Evolutionary conservation across 64 coral and sea anemone species (phyloP).

Genomic region (Stichodactyla mertensii): DNA sequence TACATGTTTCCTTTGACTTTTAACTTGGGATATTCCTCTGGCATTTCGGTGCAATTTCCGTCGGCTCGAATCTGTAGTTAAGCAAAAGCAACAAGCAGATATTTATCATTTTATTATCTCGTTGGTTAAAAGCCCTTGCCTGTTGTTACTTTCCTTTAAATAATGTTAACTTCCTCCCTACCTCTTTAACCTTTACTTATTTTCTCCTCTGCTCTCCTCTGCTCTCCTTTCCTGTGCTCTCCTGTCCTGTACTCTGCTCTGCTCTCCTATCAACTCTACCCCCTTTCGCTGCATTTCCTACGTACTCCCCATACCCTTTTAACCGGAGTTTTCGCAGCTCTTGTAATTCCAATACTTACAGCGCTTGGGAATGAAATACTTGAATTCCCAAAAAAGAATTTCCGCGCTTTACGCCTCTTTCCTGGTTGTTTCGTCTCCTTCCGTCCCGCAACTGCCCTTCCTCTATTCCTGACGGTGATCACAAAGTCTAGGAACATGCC

Average conservation of each 20-base stretch:
- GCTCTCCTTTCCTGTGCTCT: too few relatives aligned
- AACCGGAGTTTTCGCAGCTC: neutral
- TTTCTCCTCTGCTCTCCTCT: too few relatives aligned
- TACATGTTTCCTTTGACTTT: neutral
- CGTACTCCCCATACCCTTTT: too few relatives aligned
- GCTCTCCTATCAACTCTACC: too few relatives aligned
- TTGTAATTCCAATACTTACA: neutral
- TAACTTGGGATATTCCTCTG: conserved; percentile 1
- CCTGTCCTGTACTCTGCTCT: too few relatives aligned
- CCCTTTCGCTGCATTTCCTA: too few relatives aligned
- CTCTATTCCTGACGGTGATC: neutral
- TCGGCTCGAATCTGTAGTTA: neutral
- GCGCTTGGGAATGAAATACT: neutral
- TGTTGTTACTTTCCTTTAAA: too few relatives aligned
- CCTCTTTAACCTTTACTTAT: too few relatives aligned
- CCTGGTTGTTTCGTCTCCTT: neutral
- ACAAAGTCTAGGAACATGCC: neutral
- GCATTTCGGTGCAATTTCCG: neutral
- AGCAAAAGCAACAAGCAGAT: neutral
- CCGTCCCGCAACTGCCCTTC: neutral
- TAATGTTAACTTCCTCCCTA: too few relatives aligned
- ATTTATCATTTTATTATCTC: neutral
- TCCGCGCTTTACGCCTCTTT: neutral
- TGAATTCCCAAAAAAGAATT: neutral
- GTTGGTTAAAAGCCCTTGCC: too few relatives aligned